phyloP scores from a whole-genome alignment of 2,113 vertebrate species.

The Gallinago undulata region DNA sequence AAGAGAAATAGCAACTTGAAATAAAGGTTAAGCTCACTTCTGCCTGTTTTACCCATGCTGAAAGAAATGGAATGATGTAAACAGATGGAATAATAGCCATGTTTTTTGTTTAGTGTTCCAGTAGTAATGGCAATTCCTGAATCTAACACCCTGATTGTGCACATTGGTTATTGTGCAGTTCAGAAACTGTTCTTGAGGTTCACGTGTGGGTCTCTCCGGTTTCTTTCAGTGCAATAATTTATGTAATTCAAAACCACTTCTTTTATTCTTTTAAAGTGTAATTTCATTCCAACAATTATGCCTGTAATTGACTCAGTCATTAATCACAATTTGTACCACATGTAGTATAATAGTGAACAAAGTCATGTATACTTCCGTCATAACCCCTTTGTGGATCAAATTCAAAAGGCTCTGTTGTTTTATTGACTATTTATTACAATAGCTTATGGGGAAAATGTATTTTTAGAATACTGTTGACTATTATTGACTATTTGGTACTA shows the following conservation, averaged over 20 bases:
- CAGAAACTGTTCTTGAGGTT: not conserved
- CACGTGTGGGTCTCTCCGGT: not conserved
- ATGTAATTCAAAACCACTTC: not conserved
- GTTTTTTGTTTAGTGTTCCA: not conserved
- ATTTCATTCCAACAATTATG: conserved; percentile 12
- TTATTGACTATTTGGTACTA: not conserved
- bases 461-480: not conserved
- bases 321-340: not conserved
- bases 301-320: not conserved
- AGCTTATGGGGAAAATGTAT: not conserved
- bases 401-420: not conserved
- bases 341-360: not conserved
- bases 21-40: not conserved
- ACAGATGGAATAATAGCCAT: not conserved
- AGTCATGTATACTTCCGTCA: not conserved
- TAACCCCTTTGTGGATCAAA: not conserved
- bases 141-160: not conserved
- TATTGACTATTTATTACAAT: not conserved
- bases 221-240: not conserved
- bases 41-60: not conserved
- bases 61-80: not conserved
- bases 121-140: not conserved
- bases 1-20: not conserved
- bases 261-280: not conserved
- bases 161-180: not conserved